Evolutionary conservation across 2,888 invertebrate genomes (phyloP).

Genomic region (Timandra comae): DNA sequence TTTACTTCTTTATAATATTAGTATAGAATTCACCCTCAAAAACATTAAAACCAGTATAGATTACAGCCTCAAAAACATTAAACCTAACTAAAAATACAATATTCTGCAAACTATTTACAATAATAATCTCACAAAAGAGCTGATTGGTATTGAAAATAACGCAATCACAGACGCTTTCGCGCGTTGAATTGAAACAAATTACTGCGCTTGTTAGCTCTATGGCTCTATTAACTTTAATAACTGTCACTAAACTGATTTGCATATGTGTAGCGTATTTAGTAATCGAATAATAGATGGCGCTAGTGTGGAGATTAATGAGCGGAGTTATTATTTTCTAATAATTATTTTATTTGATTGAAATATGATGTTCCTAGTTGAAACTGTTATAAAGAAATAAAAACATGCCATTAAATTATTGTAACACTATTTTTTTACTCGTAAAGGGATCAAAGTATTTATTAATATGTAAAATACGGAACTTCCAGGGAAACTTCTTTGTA

Average conservation of each 20-base stretch:
- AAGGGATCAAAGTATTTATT: too few species aligned
- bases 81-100: too few species aligned
- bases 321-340: neutral
- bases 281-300: too few species aligned
- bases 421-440: too few species aligned
- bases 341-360: neutral
- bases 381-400: neutral
- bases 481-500: too few species aligned
- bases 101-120: slow-evolving; percentile 11
- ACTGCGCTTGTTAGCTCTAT: slow-evolving; percentile 26
- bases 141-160: slow-evolving; percentile 37
- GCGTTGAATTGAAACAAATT: slow-evolving; percentile 39
- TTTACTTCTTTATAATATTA: too few species aligned
- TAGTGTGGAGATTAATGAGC: too few species aligned
- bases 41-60: too few species aligned
- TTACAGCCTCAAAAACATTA: too few species aligned
- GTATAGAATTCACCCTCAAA: too few species aligned
- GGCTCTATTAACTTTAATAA: slow-evolving; percentile 36
- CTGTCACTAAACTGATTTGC: slow-evolving; percentile 28
- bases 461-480: too few species aligned
- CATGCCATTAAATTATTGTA: neutral
- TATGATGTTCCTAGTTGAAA: neutral
- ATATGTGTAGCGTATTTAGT: slow-evolving; percentile 10
- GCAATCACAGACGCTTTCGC: slow-evolving; percentile 32
- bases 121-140: slow-evolving; percentile 28